Evolutionary conservation across 2,888 invertebrate genomes (phyloP).

Genomic region (Blastobasis lacticolella): DNA sequence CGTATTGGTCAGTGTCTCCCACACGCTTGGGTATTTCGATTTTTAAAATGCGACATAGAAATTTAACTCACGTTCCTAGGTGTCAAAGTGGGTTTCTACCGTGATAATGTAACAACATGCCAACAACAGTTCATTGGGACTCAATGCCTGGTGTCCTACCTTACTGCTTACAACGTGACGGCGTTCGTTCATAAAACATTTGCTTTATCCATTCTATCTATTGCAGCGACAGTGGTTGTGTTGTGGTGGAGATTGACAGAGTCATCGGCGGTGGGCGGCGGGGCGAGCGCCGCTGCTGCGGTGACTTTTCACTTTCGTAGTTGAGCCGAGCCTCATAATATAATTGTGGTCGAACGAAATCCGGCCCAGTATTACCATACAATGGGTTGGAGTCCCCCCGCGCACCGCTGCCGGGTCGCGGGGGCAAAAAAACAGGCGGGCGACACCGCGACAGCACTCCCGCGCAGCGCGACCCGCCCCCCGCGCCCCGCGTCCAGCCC

Average conservation of each 20-base stretch:
- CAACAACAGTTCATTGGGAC: too few species aligned
- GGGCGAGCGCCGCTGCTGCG: slow-evolving; percentile 22
- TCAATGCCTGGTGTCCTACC: too few species aligned
- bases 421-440: slow-evolving; percentile 64
- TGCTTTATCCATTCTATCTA: too few species aligned
- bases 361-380: slow-evolving; percentile 71
- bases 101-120: too few species aligned
- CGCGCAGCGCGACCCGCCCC: slow-evolving; percentile 30
- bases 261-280: slow-evolving; percentile 4
- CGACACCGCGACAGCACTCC: slow-evolving; percentile 23
- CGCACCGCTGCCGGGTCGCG: slow-evolving; percentile 40
- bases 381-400: slow-evolving; percentile 63
- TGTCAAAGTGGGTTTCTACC: too few species aligned
- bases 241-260: too few species aligned
- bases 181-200: too few species aligned
- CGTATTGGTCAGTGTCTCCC: neutral
- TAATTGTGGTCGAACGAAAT: slow-evolving; percentile 73
- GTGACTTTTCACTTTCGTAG: slow-evolving; percentile 71
- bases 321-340: slow-evolving; percentile 65
- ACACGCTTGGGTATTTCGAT: neutral
- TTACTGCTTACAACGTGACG: too few species aligned
- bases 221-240: too few species aligned
- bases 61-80: too few species aligned
- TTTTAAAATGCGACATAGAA: too few species aligned
- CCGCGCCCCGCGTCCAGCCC: neutral